phyloP scores from a whole-genome alignment of 1,140 invertebrate genomes.

The Tetramorium simillimum region DNA sequence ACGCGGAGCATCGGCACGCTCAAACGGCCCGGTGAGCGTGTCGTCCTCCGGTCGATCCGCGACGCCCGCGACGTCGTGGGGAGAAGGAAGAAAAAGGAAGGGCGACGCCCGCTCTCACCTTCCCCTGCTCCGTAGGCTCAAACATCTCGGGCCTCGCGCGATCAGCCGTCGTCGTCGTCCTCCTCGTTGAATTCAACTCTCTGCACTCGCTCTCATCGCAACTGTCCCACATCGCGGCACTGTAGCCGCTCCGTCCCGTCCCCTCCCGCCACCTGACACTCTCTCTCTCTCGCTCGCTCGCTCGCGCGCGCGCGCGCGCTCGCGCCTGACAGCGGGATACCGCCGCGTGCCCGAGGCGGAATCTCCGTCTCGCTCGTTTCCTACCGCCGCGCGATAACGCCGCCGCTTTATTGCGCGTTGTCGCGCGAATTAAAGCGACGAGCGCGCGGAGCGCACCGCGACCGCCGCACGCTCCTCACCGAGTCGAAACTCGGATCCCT shows the following conservation, averaged over 20 bases:
- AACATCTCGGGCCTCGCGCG: constrained; percentile 70
- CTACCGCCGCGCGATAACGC: background rate
- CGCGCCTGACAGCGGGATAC: too few relatives aligned
- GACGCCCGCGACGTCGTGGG: background rate
- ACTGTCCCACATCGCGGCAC: constrained; percentile 63
- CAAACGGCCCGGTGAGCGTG: background rate
- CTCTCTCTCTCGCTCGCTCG: background rate
- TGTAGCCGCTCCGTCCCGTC: constrained; percentile 35
- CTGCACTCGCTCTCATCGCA: constrained; percentile 66
- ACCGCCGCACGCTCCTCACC: background rate
- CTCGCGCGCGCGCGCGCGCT: background rate
- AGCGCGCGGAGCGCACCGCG: background rate
- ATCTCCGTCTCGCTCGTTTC: background rate
- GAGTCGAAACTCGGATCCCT: too few relatives aligned
- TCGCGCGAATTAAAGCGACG: background rate
- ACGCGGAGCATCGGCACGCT: background rate
- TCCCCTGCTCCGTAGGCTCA: constrained; percentile 78
- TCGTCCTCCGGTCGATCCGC: background rate
- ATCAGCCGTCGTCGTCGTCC: constrained; percentile 20
- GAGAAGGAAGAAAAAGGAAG: background rate
- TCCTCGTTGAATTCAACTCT: constrained; percentile 30
- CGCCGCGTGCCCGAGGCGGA: too few relatives aligned
- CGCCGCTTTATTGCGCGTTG: background rate
- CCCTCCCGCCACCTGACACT: background rate
- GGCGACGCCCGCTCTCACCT: constrained; percentile 67